These are phyloP conservation scores for Pagrus major DNA, from an alignment of 2,113 vertebrate genomes.

Conservation along the genomic window DNA sequence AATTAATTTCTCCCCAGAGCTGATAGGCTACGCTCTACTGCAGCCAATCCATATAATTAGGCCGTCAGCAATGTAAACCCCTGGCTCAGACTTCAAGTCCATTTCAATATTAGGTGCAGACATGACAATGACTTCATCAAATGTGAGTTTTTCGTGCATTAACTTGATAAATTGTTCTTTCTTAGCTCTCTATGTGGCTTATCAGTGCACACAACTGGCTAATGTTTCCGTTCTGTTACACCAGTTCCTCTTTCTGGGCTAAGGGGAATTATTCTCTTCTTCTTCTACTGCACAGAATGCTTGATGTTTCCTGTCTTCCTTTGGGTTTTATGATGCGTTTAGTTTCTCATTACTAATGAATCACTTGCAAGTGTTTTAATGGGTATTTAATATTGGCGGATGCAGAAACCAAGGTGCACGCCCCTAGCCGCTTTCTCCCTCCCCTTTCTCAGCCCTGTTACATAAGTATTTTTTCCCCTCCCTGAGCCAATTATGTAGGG, in stretches of 20 bases:
- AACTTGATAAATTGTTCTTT: slow-evolving; percentile 63
- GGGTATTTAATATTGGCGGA: slow-evolving; percentile 51
- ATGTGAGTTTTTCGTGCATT: slow-evolving; percentile 64
- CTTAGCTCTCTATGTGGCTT: slow-evolving; percentile 29
- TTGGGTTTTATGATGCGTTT: slow-evolving; percentile 63
- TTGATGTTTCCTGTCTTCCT: slow-evolving; percentile 37
- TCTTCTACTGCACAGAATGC: slow-evolving; percentile 18
- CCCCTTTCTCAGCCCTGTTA: slow-evolving; percentile 38
- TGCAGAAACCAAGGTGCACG: slow-evolving; percentile 49
- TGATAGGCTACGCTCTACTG: slow-evolving; percentile 85
- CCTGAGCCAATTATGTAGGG: slow-evolving; percentile 67
- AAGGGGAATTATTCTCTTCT: slow-evolving; percentile 15
- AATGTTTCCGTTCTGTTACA: slow-evolving; percentile 50
- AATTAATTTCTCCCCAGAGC: slow-evolving; percentile 82
- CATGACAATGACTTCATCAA: slow-evolving; percentile 81
- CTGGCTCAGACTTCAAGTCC: slow-evolving; percentile 79
- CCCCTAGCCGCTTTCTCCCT: slow-evolving; percentile 30
- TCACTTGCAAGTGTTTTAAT: slow-evolving; percentile 64
- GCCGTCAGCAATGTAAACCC: slow-evolving; percentile 84
- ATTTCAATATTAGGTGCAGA: slow-evolving; percentile 79
- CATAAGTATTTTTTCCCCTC: slow-evolving; percentile 58
- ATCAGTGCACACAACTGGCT: slow-evolving; percentile 41
- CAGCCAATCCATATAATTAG: slow-evolving; percentile 87
- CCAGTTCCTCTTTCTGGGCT: slow-evolving; percentile 31
- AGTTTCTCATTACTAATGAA: slow-evolving; percentile 63